Evolutionary conservation across 2,797 vertebrate genomes (phyloP).

Genomic region (Phrynocephalus guinanensis): DNA sequence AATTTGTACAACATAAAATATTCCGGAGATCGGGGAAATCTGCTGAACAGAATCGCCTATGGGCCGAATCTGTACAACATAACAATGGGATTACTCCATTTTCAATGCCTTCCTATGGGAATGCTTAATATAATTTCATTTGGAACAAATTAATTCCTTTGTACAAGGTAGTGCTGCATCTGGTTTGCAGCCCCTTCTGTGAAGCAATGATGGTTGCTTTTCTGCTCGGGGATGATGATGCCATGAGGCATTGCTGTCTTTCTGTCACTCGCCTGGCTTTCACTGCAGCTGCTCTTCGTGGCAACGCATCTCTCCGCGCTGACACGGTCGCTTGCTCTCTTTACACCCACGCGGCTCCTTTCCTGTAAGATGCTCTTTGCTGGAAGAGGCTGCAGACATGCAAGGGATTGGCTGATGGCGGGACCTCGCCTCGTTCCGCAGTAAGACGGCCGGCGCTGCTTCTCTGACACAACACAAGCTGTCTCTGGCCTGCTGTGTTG

Average conservation of each 20-base stretch:
- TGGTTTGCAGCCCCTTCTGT: background rate
- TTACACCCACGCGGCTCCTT: background rate
- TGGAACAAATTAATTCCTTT: too few relatives aligned
- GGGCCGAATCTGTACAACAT: too few relatives aligned
- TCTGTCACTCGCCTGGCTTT: background rate
- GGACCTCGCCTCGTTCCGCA: background rate
- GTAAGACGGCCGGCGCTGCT: background rate
- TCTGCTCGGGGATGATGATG: background rate
- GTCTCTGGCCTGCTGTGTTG: background rate
- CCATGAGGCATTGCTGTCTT: rapidly evolving
- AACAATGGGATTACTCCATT: too few relatives aligned
- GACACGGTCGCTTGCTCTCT: rapidly evolving
- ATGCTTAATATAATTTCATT: too few relatives aligned
- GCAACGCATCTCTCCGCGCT: background rate
- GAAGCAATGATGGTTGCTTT: background rate
- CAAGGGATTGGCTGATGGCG: background rate
- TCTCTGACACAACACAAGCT: background rate
- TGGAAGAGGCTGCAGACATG: background rate
- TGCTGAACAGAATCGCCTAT: too few relatives aligned
- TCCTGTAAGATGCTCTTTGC: background rate
- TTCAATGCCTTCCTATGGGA: too few relatives aligned
- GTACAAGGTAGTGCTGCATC: too few relatives aligned
- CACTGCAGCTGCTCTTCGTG: background rate
- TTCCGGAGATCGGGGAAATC: too few relatives aligned
- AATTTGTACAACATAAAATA: too few relatives aligned